Conservation (phyloP, 2,888 invertebrate species). For the Sturmia bella region DNA sequence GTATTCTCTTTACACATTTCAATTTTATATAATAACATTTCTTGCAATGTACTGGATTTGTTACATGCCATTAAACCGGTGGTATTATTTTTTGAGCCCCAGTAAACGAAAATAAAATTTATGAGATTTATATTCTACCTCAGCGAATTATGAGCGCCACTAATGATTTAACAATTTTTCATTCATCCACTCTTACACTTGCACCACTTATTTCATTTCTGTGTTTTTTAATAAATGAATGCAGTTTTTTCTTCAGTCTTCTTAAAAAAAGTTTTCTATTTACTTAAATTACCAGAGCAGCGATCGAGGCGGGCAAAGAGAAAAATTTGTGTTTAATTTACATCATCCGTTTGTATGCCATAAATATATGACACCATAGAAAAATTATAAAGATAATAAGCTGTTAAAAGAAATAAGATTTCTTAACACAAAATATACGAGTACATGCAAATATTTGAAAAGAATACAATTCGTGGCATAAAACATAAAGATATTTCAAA, state of each 20-base stretch:
- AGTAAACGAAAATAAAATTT: no score
- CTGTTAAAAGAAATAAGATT: constrained; percentile 21
- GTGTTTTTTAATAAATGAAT: constrained; percentile 60
- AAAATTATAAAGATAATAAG: constrained; percentile 22
- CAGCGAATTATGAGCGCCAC: not conserved
- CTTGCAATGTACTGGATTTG: no score
- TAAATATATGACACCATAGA: constrained; percentile 55
- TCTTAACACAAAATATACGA: not conserved
- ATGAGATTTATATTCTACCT: no score
- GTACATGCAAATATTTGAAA: constrained; percentile 8
- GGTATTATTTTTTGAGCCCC: no score
- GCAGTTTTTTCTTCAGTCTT: constrained; percentile 35
- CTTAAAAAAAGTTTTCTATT: constrained; percentile 11
- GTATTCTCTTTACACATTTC: no score
- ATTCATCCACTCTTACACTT: not conserved
- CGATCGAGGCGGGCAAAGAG: not conserved
- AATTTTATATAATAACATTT: no score
- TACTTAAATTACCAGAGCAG: constrained; percentile 4
- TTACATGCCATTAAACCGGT: no score
- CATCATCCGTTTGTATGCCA: constrained; percentile 39
- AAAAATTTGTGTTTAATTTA: constrained; percentile 45
- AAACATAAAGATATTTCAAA: constrained; percentile 4
- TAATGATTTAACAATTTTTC: constrained; percentile 3
- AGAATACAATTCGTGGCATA: not conserved
- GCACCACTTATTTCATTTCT: not conserved